Conservation (phyloP, 1,140 invertebrate species). For the Drosophila orosa region DNA sequence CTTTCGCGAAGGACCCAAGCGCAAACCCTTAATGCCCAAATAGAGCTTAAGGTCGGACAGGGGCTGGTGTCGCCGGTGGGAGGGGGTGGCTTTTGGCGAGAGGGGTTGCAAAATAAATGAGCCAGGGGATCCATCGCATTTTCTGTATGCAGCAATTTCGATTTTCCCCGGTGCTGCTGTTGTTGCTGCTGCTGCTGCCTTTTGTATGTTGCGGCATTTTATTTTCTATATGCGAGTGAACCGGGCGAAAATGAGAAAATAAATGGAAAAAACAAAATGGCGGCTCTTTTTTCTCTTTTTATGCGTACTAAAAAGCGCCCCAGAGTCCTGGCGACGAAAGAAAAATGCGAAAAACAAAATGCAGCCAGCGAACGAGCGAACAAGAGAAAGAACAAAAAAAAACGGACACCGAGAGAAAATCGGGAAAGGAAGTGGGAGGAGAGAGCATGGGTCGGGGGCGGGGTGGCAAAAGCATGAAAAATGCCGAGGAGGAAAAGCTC, state of each 20-base stretch:
- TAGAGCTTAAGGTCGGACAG: slow-evolving; percentile 74
- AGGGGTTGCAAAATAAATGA: slow-evolving; percentile 52
- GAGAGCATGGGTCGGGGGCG: neutral
- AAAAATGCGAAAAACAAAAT: slow-evolving; percentile 81
- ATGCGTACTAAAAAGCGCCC: slow-evolving; percentile 80
- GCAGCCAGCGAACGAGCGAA: slow-evolving; percentile 51
- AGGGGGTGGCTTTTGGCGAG: neutral
- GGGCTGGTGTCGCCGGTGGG: slow-evolving; percentile 9
- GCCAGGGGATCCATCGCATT: slow-evolving; percentile 46
- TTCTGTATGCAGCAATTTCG: slow-evolving; percentile 69
- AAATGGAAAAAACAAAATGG: slow-evolving; percentile 82
- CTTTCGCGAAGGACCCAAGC: slow-evolving; percentile 52
- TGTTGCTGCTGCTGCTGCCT: slow-evolving; percentile 41
- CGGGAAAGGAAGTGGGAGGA: slow-evolving; percentile 8
- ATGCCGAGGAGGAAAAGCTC: slow-evolving; percentile 77
- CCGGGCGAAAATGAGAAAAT: slow-evolving; percentile 76
- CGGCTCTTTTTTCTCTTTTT: slow-evolving; percentile 77
- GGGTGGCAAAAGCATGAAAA: slow-evolving; percentile 60
- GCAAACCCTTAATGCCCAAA: slow-evolving; percentile 78
- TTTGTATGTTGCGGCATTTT: slow-evolving; percentile 77
- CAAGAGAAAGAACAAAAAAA: slow-evolving; percentile 25
- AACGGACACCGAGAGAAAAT: slow-evolving; percentile 33
- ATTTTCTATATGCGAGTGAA: slow-evolving; percentile 78
- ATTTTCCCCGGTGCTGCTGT: slow-evolving; percentile 23
- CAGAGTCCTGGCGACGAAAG: slow-evolving; percentile 57